phyloP scores from a whole-genome alignment of 2,113 vertebrate species.

The Okapia johnstoni region DNA sequence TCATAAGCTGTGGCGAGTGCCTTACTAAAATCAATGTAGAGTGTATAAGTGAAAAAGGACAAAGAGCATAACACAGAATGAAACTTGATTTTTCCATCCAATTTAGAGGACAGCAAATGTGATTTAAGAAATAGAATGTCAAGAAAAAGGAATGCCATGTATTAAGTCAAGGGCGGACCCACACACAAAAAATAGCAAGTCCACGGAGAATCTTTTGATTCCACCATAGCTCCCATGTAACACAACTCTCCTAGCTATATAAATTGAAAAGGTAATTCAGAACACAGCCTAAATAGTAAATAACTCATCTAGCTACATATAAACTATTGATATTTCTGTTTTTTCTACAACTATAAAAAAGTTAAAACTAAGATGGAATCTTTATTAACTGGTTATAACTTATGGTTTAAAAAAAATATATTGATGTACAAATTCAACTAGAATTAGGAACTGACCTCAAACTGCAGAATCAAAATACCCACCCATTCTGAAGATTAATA shows the following conservation, averaged over 20 bases:
- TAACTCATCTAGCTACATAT: not conserved
- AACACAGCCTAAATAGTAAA: not conserved
- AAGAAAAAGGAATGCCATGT: slow-evolving; percentile 41
- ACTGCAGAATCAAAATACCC: not conserved
- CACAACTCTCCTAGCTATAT: not conserved
- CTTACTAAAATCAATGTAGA: slow-evolving; percentile 57
- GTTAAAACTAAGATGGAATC: not conserved
- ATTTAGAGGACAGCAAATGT: slow-evolving; percentile 50
- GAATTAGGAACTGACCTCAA: not conserved
- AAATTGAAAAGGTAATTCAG: not conserved
- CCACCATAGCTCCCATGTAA: not conserved
- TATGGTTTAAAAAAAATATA: not conserved
- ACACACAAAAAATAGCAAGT: not conserved
- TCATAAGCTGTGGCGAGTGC: slow-evolving; percentile 28
- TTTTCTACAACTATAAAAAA: not conserved
- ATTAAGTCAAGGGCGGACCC: not conserved
- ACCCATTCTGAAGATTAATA: not conserved
- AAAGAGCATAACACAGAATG: slow-evolving; percentile 10
- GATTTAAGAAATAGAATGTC: slow-evolving; percentile 60
- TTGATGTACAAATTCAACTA: not conserved
- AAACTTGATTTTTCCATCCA: slow-evolving; percentile 61
- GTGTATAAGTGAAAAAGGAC: slow-evolving; percentile 42
- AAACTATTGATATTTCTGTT: not conserved
- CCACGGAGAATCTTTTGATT: not conserved
- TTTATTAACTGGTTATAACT: not conserved